Evolutionary conservation across 2,888 invertebrate species (phyloP).

Genomic region (Caenorhabditis angaria): DNA sequence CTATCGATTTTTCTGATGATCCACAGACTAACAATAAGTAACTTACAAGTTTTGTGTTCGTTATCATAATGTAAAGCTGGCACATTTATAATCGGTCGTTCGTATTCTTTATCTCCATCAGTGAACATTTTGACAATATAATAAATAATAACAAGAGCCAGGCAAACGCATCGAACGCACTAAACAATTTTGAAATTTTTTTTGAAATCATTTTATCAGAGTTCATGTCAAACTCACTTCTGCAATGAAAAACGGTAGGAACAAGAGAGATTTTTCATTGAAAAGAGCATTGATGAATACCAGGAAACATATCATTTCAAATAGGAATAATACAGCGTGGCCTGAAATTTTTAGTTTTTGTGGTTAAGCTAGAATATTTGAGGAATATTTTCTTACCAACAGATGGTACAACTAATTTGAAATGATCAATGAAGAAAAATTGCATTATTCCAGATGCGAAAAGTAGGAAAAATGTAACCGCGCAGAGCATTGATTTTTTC

Average conservation of each 20-base stretch:
- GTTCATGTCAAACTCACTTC: constrained; percentile 19
- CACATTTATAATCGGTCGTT: constrained; percentile 37
- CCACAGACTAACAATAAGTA: too few species aligned
- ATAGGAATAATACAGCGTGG: constrained; percentile 49
- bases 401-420: constrained; percentile 44
- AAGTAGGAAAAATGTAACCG: constrained; percentile 39
- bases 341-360: constrained; percentile 25
- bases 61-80: constrained; percentile 49
- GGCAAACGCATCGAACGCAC: constrained; percentile 30
- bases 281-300: constrained; percentile 47
- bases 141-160: constrained; percentile 34
- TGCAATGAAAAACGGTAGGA: constrained; percentile 43
- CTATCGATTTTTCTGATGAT: too few species aligned
- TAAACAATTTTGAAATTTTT: constrained; percentile 8
- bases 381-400: constrained; percentile 23
- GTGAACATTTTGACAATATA: constrained; percentile 47
- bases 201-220: background rate
- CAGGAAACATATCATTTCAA: constrained; percentile 48
- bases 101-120: constrained; percentile 32
- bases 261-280: constrained; percentile 35
- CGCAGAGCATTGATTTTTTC: constrained; percentile 44
- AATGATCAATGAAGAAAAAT: constrained; percentile 56
- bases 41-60: constrained; percentile 41
- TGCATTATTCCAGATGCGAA: constrained; percentile 43
- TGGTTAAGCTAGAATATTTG: background rate